phyloP scores from a whole-genome alignment of 2,113 vertebrate genomes.

The Saimiri boliviensis region DNA sequence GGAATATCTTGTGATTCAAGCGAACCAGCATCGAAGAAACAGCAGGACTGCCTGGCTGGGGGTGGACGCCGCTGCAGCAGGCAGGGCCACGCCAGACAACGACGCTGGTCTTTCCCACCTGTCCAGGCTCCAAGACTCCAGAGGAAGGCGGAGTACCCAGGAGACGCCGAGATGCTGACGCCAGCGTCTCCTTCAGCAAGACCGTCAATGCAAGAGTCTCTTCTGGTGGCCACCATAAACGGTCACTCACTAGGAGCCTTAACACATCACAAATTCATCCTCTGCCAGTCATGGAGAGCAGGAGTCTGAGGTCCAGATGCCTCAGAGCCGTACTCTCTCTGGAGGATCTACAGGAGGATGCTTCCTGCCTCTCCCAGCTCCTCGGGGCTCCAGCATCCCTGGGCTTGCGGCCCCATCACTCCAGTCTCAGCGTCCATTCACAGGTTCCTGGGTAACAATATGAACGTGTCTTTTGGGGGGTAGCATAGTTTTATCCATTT shows the following conservation, averaged over 20 bases:
- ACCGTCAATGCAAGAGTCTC: no score
- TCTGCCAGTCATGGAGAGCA: no score
- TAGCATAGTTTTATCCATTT: no score
- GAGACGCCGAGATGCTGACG: background rate
- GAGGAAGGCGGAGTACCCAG: background rate
- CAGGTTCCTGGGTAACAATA: no score
- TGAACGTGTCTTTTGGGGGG: no score
- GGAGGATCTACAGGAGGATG: fast-evolving
- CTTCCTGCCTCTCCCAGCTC: background rate
- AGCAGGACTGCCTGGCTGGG: background rate
- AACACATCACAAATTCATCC: background rate
- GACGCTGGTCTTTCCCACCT: no score
- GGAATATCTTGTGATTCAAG: fast-evolving
- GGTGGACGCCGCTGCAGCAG: no score
- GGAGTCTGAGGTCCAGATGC: no score
- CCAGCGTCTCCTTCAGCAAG: no score
- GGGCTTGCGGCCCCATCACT: background rate
- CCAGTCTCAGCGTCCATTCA: no score
- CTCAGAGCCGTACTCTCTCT: no score
- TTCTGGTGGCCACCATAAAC: no score
- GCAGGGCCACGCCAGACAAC: background rate
- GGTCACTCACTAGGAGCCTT: background rate
- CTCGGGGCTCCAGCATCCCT: background rate
- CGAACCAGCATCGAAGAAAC: background rate
- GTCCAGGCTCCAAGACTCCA: background rate